Evolutionary conservation across 2,888 invertebrate species (phyloP), one percentile per base, ranked within the genome.

Genomic region (Hipparchia semele): DNA sequence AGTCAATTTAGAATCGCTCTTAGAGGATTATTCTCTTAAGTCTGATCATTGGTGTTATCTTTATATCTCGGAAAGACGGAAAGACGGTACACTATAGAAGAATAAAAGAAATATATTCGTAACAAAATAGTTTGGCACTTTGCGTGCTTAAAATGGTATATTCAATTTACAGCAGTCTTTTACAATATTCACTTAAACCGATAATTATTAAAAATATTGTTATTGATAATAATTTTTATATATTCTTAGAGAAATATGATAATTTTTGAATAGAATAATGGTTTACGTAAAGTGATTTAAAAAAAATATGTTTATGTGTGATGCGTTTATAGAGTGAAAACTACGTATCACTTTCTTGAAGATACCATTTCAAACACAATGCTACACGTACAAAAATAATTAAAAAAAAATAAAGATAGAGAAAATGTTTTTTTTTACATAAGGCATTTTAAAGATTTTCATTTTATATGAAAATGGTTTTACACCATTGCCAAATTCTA

Each of bases 41-140:
- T 87, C 84, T 87, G 90, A 87, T 82, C 82, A 80, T 92, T 92
- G 92, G 93, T 92, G 91, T 92, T 91, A 87, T 88, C 81, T 77
- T 85, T 86, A 68, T 86, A 82, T 80, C 77, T 83, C 86, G 82
- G 83, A 84, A 82, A 90, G 86, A 87, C 86, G 83, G 86, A 86
- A 80, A 61, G 45, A 45, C 64, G 65, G 65, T 65, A 65, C 53
- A 79, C 77, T 82, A 82, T 83, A 78, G 78, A 81, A 83, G 62
- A 70, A 62, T 77, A 82, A 81, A 79, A 76, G 78, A 78, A 73
- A 73, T 77, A 73, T 77, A 78, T 73, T 66, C 53, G 77, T 77
- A 79, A 80, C 73, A 78, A 66, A 80, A 81, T 78, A 75, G 80
- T 85, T 83, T 88, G 88, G 88, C 88, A 88, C 87, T 84, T 81